phyloP scores from a whole-genome alignment of 2,797 vertebrate species.

The Brachymystax lenok region DNA sequence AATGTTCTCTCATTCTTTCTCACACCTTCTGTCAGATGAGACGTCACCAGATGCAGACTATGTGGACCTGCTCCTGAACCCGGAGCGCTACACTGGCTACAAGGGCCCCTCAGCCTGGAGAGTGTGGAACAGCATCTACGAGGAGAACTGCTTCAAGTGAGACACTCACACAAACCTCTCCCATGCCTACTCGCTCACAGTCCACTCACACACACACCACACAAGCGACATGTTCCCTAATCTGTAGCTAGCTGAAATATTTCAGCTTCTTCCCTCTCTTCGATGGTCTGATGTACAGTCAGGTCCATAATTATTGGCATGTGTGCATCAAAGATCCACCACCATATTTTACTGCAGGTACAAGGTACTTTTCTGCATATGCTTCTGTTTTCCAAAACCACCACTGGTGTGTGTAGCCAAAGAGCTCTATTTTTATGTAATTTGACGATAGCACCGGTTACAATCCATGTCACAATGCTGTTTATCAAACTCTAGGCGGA shows the following conservation, averaged over 20 bases:
- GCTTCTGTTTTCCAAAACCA: not conserved
- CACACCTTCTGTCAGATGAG: conserved; percentile 73
- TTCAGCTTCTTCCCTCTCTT: too few species aligned
- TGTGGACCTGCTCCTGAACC: conserved; percentile 85
- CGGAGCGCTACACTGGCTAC: conserved; percentile 87
- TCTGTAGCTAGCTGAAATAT: not conserved
- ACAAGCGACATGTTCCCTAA: not conserved
- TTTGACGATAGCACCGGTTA: too few species aligned
- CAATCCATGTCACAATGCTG: too few species aligned
- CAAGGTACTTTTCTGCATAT: too few species aligned
- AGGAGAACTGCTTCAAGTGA: conserved; percentile 92
- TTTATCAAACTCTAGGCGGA: too few species aligned
- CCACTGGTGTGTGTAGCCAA: not conserved
- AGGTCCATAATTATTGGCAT: too few species aligned
- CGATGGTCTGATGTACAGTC: too few species aligned
- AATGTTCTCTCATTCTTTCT: not conserved
- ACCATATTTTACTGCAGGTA: too few species aligned
- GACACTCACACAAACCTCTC: not conserved
- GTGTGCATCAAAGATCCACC: too few species aligned
- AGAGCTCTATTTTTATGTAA: too few species aligned
- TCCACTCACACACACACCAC: not conserved
- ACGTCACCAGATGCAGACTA: conserved; percentile 84
- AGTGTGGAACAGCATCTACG: conserved; percentile 90
- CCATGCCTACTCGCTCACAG: too few species aligned
- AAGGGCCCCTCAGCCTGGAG: conserved; percentile 86